Evolutionary conservation across 2,888 invertebrate species (phyloP).

Genomic region (Rhagium mordax): DNA sequence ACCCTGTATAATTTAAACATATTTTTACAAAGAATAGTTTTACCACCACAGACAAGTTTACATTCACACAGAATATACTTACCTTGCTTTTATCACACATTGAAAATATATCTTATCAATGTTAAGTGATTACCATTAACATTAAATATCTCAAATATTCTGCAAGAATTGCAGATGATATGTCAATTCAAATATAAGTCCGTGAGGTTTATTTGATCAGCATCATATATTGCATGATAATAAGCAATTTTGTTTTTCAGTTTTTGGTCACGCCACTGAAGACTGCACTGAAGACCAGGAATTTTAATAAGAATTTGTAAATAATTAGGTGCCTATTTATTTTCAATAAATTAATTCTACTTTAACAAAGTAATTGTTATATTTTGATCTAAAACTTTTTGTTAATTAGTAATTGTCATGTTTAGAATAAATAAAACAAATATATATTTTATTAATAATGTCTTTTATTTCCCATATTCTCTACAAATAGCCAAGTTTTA

Average conservation of each 20-base stretch:
- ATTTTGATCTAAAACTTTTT: conserved; percentile 16
- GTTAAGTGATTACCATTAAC: no score
- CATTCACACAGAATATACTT: no score
- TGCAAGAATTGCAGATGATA: no score
- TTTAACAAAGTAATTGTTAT: conserved; percentile 31
- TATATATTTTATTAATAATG: conserved; percentile 38
- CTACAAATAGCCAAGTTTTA: background rate
- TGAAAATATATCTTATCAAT: no score
- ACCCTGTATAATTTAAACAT: no score
- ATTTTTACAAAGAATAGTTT: no score
- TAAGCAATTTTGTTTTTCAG: conserved; percentile 73
- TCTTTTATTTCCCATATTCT: conserved; percentile 1
- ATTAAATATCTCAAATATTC: no score
- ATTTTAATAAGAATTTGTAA: conserved; percentile 72
- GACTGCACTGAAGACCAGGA: conserved; percentile 91
- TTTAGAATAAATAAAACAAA: conserved; percentile 26
- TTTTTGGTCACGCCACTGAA: conserved; percentile 90
- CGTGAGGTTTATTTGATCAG: no score
- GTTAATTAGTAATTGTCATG: conserved; percentile 33
- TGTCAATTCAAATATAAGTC: no score
- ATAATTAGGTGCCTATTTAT: conserved; percentile 39
- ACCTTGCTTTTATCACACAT: no score
- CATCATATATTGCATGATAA: conserved; percentile 35
- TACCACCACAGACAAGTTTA: no score
- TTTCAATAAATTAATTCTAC: conserved; percentile 20